phyloP scores from a whole-genome alignment of 2,888 invertebrate genomes.

The Tipula unca region DNA sequence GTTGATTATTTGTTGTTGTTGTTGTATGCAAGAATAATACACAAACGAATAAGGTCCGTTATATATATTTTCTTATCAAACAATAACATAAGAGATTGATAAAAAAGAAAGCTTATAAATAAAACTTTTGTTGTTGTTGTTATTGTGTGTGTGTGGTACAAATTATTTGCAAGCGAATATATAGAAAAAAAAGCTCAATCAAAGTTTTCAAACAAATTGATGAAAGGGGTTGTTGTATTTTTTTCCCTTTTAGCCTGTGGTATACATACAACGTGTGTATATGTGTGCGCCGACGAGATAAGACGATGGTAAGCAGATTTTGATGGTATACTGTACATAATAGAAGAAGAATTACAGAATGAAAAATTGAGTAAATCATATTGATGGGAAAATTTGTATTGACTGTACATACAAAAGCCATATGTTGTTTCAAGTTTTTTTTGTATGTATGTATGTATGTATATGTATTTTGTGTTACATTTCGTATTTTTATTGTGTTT shows the following conservation, averaged over 20 bases:
- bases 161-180: background rate
- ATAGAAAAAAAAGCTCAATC: background rate
- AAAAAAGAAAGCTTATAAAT: constrained; percentile 14
- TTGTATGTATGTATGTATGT: background rate
- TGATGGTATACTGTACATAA: background rate
- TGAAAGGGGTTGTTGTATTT: background rate
- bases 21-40: background rate
- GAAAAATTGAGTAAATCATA: background rate
- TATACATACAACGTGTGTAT: background rate
- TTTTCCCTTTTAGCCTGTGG: background rate
- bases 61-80: background rate
- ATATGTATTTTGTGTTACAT: background rate
- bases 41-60: background rate
- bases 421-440: background rate
- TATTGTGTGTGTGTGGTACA: background rate
- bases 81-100: background rate
- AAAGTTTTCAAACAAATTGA: background rate
- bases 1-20: background rate
- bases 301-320: background rate
- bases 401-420: background rate
- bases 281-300: background rate
- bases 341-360: background rate
- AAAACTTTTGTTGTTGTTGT: background rate
- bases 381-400: background rate
- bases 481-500: background rate